Evolutionary conservation across 2,113 vertebrate species (phyloP), one percentile per base, ranked within the genome.

Genomic region (Mirounga angustirostris): DNA sequence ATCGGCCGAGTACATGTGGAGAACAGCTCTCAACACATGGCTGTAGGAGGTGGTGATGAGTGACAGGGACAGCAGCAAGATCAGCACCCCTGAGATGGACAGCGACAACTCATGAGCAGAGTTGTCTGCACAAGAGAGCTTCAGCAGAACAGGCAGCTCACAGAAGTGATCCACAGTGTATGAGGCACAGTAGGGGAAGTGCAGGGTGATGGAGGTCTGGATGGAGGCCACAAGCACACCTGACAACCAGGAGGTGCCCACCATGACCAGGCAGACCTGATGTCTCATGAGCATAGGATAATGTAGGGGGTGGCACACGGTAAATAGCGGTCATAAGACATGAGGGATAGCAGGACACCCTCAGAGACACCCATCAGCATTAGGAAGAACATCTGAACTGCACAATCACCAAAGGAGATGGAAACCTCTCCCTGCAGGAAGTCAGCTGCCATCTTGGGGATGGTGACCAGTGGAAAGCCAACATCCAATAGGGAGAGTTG

Each of bases 271-370:
- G 74, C 93, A 97, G 14, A 97, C 73, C 28, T 78, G 96, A 15
- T 0, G 56, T 43, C 89, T 88, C 97, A 98, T 97, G 65, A 97
- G 97, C 40, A 98, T 11, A 1, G 71, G 85, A n/a, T 98, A 97
- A 33, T 36, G 96, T 28, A 98, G 88, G 0, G 97, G 98, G 21
- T 89, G 93, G 89, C 97, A 98, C 73, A 98, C 83, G 0, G 98
- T 96, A 1, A 96, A 1, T 93, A 98, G 58, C 76, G 84, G 82
- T 98, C 98, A 1, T 98, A 98, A 12, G 98, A 97, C 98, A 98
- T 96, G 54, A 97, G 65, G 5, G 97, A 90, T 5, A 98, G 97
- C 33, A 98, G 81, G 1, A 97, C 16, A 0, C 83, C 83, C 33
- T 98, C 97, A 14, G 96, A 91, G 52, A 92, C 36, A 4, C 98